Evolutionary conservation across 2,888 invertebrate species (phyloP).

Genomic region (Lasioglossum lativentre): DNA sequence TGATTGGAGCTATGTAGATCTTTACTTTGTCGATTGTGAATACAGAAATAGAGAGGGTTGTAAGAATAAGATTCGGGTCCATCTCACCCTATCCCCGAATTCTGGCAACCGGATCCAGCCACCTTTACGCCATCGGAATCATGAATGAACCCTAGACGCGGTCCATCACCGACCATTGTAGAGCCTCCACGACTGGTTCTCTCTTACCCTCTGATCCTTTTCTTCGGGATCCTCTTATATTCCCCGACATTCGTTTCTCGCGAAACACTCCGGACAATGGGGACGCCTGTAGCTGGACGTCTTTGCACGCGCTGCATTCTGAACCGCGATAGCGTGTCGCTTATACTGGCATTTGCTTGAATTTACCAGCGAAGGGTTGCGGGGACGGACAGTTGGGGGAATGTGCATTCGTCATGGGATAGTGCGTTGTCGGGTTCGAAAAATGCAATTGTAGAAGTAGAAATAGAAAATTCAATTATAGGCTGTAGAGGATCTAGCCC

Average conservation of each 20-base stretch:
- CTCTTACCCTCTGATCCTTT: slow-evolving; percentile 11
- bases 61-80: slow-evolving; percentile 28
- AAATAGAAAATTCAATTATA: too few relatives aligned
- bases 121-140: slow-evolving; percentile 71
- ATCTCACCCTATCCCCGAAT: slow-evolving; percentile 34
- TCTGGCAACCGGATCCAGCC: slow-evolving; percentile 56
- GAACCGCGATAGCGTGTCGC: slow-evolving; percentile 36
- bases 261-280: slow-evolving; percentile 62
- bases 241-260: slow-evolving; percentile 25
- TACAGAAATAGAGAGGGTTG: too few relatives aligned
- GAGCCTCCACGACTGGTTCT: slow-evolving; percentile 57
- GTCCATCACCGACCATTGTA: slow-evolving; percentile 73
- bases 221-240: slow-evolving; percentile 19
- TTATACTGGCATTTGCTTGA: background rate
- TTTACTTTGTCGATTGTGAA: too few relatives aligned
- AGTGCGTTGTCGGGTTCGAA: too few relatives aligned
- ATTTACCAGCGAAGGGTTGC: background rate
- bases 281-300: slow-evolving; percentile 27
- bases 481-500: too few relatives aligned
- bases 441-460: too few relatives aligned
- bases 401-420: too few relatives aligned
- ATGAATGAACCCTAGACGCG: slow-evolving; percentile 69
- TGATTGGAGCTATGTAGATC: too few relatives aligned
- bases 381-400: too few relatives aligned
- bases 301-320: slow-evolving; percentile 55